Base-by-base conservation (phyloP, 2,888 invertebrate genomes). In the Campoplex nolae region DNA sequence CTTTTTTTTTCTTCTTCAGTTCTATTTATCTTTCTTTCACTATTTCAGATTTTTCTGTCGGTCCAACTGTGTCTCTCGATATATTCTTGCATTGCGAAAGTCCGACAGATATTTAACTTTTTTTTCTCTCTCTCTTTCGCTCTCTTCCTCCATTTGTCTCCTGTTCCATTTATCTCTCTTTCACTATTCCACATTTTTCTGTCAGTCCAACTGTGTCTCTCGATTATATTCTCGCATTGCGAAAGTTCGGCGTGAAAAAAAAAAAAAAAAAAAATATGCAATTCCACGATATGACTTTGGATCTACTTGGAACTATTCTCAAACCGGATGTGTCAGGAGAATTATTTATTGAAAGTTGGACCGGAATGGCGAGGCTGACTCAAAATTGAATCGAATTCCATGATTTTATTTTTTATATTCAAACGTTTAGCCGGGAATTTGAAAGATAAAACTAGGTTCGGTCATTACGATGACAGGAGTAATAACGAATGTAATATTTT, bases 11-110 rank as follows among this genome's bases (percentile, higher is more conserved):
- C 58, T 35, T 67, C 76, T 38, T 56, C 23, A 58, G 4, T 16
- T 75, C 62, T 11, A n/a, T 56, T 71, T 51, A n/a, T 76, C 75
- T 58, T 51, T 45, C 62, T 56, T 42, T 75, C n/a, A 32, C 45
- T 42, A 58, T 28, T 62, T 76, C 6, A 18, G 13, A 45, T 62
- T 62, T 62, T 62, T 62, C 32, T 62, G 16, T 16, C 32, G 16
- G 16, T 62, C 32, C 32, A 62, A 62, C 32, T 62, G 62, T 23
- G 23, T 58, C 54, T 62, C 51, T 65, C 65, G 71, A 35, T 38
- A 67, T 67, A 13, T 35, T 32, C 77, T 23, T 13, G 35, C 65
- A 42, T 82, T 78, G 82, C 74, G 74, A 85, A 80, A 85, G 71
- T 68, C 76, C 77, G 45, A 3, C 75, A 48, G 28, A 71, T 54